A percentile compares a stretch with the other conserved stretches of the same genome.
Evolutionary conservation across 2,113 vertebrate genomes (phyloP).

Genomic region (Cariama cristata): DNA sequence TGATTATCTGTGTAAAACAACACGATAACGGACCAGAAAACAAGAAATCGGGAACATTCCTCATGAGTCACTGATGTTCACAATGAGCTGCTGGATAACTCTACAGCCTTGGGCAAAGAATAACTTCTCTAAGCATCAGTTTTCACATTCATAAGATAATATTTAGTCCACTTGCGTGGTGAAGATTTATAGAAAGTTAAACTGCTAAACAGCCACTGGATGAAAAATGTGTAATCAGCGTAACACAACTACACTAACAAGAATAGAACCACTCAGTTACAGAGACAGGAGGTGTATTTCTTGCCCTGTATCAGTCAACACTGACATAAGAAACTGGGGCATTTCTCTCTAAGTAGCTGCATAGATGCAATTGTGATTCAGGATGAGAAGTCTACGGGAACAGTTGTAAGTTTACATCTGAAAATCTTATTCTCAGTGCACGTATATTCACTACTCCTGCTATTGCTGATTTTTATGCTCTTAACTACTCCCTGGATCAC

Average conservation of each 20-base stretch:
- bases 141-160: not conserved
- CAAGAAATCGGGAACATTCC: not conserved
- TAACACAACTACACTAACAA: not conserved
- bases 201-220: not conserved
- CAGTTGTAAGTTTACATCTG: not conserved
- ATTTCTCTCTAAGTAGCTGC: not conserved
- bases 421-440: not conserved
- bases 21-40: not conserved
- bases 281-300: not conserved
- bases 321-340: constrained; percentile 9
- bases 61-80: not conserved
- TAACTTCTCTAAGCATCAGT: not conserved
- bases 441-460: not conserved
- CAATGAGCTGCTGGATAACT: not conserved
- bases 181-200: not conserved
- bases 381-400: not conserved
- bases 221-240: not conserved
- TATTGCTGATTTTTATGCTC: not conserved
- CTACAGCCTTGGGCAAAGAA: not conserved
- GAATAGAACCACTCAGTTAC: not conserved
- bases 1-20: not conserved
- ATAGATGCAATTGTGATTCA: not conserved
- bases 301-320: constrained; percentile 37
- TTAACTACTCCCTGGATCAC: not conserved
- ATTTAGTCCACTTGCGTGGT: not conserved